Evolutionary conservation across 2,888 invertebrate genomes (phyloP).

Genomic region (Lobophora halterata): DNA sequence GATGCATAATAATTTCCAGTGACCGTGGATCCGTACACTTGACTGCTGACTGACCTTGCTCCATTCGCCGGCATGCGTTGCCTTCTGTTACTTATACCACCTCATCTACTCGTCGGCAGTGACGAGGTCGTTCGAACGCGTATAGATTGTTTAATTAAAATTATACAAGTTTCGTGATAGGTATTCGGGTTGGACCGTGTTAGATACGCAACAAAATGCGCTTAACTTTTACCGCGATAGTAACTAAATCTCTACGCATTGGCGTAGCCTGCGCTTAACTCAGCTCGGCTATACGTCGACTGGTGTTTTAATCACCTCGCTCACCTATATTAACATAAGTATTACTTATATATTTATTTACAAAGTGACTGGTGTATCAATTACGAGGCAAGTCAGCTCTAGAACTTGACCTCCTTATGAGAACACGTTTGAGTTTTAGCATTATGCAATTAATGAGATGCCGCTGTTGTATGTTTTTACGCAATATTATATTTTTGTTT

Average conservation of each 20-base stretch:
- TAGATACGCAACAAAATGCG: constrained; percentile 40
- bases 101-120: constrained; percentile 52
- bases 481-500: constrained; percentile 39
- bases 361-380: constrained; percentile 41
- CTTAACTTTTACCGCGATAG: constrained; percentile 28
- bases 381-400: constrained; percentile 48
- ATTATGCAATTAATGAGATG: constrained; percentile 55
- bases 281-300: constrained; percentile 22
- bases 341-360: constrained; percentile 45
- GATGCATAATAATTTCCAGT: constrained; percentile 45
- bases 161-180: constrained; percentile 15
- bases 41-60: constrained; percentile 62
- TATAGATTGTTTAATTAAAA: constrained; percentile 50
- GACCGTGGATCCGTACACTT: constrained; percentile 54
- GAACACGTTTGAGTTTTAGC: constrained; percentile 58
- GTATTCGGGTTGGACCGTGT: constrained; percentile 10
- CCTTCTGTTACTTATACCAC: constrained; percentile 41
- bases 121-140: constrained; percentile 51
- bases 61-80: constrained; percentile 49
- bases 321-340: constrained; percentile 39
- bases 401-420: constrained; percentile 70
- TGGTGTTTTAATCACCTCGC: constrained; percentile 34
- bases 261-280: no score
- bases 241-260: constrained; percentile 17
- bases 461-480: constrained; percentile 48